A percentile compares a stretch with the other conserved stretches of the same genome.
These are phyloP conservation scores for Nomada lathburiana DNA, from an alignment of 2,888 invertebrate genomes.

Conservation along the genomic window DNA sequence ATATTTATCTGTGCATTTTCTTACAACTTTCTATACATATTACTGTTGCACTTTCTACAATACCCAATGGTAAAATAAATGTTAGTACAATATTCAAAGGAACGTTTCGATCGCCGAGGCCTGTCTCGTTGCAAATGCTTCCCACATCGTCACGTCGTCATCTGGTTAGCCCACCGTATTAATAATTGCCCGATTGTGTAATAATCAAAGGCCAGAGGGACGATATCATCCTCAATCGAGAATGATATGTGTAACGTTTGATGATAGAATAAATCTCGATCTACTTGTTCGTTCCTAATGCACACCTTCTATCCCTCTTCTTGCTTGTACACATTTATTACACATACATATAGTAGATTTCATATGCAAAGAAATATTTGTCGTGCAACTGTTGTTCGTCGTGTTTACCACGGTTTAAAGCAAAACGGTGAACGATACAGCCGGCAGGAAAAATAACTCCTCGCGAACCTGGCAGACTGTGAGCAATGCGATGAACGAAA, in stretches of 20 bases:
- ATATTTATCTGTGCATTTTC: too few relatives aligned
- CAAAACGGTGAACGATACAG: background rate
- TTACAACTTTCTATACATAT: too few relatives aligned
- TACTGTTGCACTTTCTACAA: too few relatives aligned
- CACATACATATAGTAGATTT: too few relatives aligned
- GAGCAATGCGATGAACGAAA: slow-evolving; percentile 22
- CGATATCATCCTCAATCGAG: slow-evolving; percentile 42
- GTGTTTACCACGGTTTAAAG: background rate
- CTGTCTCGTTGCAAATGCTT: slow-evolving; percentile 38
- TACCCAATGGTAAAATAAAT: too few relatives aligned
- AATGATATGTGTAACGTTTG: slow-evolving; percentile 33
- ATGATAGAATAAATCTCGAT: slow-evolving; percentile 13
- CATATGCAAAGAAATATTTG: background rate
- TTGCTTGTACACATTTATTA: background rate
- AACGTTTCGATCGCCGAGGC: background rate
- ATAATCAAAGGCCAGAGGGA: slow-evolving; percentile 51
- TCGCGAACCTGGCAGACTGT: background rate
- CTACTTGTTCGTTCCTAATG: background rate
- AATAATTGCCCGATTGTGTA: slow-evolving; percentile 58
- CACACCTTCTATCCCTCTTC: background rate
- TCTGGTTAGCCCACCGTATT: slow-evolving; percentile 41
- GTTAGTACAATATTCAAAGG: background rate
- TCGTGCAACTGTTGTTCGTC: background rate
- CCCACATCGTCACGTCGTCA: slow-evolving; percentile 43
- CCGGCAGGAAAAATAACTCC: slow-evolving; percentile 35